Base-by-base conservation (phyloP, 2,888 invertebrate genomes). In the Gasteruption jaculator region DNA sequence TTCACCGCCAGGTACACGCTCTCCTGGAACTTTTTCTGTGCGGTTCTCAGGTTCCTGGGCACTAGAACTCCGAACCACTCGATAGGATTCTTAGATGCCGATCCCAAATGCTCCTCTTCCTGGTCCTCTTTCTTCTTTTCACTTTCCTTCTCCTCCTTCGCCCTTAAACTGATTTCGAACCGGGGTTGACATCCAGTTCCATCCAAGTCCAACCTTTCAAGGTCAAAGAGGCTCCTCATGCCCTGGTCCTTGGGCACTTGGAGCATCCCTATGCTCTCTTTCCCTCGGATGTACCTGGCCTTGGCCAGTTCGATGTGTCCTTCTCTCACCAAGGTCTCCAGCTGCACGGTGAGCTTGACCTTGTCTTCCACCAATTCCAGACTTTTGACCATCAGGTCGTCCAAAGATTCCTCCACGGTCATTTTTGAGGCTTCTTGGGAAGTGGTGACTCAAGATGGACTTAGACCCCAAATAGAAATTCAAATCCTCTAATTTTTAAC, bases 21-120 rank as follows among this genome's bases (percentile, higher is more conserved):
- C 54, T 81, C 81, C 56, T 82, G 80, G 62, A 89, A 93, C 56
- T 81, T 78, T 38, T 75, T 76, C 61, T 87, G 87, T 0, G 91
- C 88, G 51, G 75, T 77, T 56, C 83, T 80, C 58, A 93, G 72
- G 61, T 83, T 83, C 58, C 84, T 83, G 0, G 92, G 91, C 0
- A 91, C 87, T 22, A 93, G 71, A 25, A 90, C 79, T 8, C 91
- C 91, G 73, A 92, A 93, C 91, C 91, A 91, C 49, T 80, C 82
- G 20, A 91, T 65, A 0, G 92, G 91, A 65, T 92, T n/a, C n/a
- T n/a, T n/a, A n/a, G n/a, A n/a, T n/a, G n/a, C n/a, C n/a, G n/a
- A n/a, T n/a, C n/a, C n/a, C n/a, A n/a, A n/a, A n/a, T n/a, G n/a
- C n/a, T n/a, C n/a, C n/a, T n/a, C n/a, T n/a, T n/a, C n/a, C n/a